Base-by-base conservation (phyloP, 2,888 invertebrate genomes). In the Noctua comes region DNA sequence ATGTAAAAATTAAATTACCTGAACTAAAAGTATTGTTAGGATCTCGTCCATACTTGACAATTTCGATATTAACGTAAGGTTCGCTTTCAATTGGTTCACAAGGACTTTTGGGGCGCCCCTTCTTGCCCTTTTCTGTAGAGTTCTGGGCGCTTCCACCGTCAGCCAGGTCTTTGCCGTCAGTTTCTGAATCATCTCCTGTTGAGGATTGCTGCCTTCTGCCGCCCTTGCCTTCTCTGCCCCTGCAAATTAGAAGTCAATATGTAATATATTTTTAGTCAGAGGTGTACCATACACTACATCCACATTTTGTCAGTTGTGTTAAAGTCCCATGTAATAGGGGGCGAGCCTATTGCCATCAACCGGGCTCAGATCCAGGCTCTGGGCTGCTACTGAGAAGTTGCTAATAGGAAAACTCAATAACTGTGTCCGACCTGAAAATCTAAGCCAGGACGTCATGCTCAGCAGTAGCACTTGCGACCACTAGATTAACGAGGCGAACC, bases 21-120 rank as follows among this genome's bases (percentile, higher is more conserved):
- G 98, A 97, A 84, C 98, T 98, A 92, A 97, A 98, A 11, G 98
- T 97, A 24, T 97, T 97, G 77, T 98, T 98, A 5, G 98, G 97
- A 90, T 98, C 98, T 59, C 98, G 96, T 36, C 98, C 98, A 77
- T 97, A 97, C 87, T 98, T 98, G 2, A 98, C 97, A 65, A 98
- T 97, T 84, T 98, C 98, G 24, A 98, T 97, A 85, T 97, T 97
- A 43, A 98, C 97, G 86, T 97, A 98, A 0, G 97, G 97, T 86
- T 98, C 98, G 69, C 97, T 97, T 6, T 97, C 97, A 54, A 98
- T 95, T 0, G 97, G 95, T 85, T 98, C 98, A 89, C 98, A 98
- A 0, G 98, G 98, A 62, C 97, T 97, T 75, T 97, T 97, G 0
- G 96, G 96, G 64, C 97, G 91, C 13, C 97, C 97, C 69, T 96